These are phyloP conservation scores for Elmis aenea DNA, from an alignment of 2,888 invertebrate species.

Conservation along the genomic window DNA sequence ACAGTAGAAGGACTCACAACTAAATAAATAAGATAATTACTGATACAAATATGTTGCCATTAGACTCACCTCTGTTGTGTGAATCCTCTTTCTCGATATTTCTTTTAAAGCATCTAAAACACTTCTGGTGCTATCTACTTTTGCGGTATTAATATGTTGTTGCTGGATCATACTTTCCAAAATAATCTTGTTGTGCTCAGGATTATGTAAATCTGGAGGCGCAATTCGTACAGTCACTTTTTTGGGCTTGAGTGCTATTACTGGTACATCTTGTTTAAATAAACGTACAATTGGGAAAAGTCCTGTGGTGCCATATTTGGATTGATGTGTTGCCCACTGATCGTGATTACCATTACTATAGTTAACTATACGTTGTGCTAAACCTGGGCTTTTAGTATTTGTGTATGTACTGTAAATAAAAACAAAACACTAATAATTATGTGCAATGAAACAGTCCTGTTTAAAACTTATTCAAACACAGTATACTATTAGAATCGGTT, in stretches of 20 bases:
- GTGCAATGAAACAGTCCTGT: no score
- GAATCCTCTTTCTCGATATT: constrained; percentile 54
- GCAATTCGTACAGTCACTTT: constrained; percentile 38
- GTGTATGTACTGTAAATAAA: constrained; percentile 40
- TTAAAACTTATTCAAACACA: no score
- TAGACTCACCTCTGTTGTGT: constrained; percentile 42
- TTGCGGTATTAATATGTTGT: not conserved
- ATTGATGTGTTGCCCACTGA: constrained; percentile 35
- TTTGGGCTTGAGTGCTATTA: constrained; percentile 34
- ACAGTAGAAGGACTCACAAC: no score
- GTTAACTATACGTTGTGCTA: constrained; percentile 48
- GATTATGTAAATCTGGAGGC: constrained; percentile 29
- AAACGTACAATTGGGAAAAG: constrained; percentile 51
- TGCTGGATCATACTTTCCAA: not conserved
- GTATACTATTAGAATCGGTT: no score
- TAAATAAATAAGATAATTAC: no score
- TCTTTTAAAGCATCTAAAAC: constrained; percentile 54
- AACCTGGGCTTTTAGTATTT: constrained; percentile 51
- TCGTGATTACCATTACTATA: constrained; percentile 44
- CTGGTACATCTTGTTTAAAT: constrained; percentile 45
- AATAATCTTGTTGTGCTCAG: not conserved
- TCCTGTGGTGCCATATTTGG: constrained; percentile 46
- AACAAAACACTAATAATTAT: constrained; percentile 4
- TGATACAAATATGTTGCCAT: no score
- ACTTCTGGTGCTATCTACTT: constrained; percentile 45